phyloP scores from a whole-genome alignment of 2,797 vertebrate genomes.

The Esox masquinongy region DNA sequence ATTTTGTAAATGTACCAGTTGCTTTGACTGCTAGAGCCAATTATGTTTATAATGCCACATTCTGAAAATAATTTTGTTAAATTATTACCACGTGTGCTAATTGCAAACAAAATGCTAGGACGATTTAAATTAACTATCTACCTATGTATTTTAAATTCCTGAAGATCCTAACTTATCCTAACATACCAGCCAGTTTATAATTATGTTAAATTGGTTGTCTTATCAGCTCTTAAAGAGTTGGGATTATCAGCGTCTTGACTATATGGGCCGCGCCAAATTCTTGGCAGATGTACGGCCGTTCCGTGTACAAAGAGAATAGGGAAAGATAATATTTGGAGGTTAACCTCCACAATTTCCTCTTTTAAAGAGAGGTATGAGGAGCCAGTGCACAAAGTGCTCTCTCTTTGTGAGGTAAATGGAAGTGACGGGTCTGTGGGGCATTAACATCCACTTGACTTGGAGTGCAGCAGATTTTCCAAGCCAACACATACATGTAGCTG shows the following conservation, averaged over 20 bases:
- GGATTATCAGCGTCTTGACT: constrained; percentile 79
- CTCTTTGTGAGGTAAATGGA: constrained; percentile 75
- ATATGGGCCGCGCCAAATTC: constrained; percentile 75
- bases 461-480: constrained; percentile 72
- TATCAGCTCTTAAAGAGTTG: constrained; percentile 80
- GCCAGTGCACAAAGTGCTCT: constrained; percentile 66
- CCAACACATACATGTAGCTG: constrained; percentile 76
- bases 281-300: constrained; percentile 70
- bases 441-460: constrained; percentile 83
- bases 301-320: constrained; percentile 70
- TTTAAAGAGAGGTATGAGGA: constrained; percentile 77
- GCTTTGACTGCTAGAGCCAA: constrained; percentile 86
- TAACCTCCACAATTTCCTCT: constrained; percentile 80
- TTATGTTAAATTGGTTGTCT: constrained; percentile 82
- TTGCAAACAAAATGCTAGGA: constrained; percentile 71
- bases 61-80: constrained; percentile 87
- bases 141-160: constrained; percentile 73
- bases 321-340: constrained; percentile 79
- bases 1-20: constrained; percentile 92
- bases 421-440: constrained; percentile 70
- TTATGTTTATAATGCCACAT: constrained; percentile 99
- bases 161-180: constrained; percentile 76
- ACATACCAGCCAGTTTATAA: constrained; percentile 75
- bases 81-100: constrained; percentile 77
- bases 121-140: constrained; percentile 75